Evolutionary conservation across 2,888 invertebrate species (phyloP).

Genomic region (Proisotoma minuta): DNA sequence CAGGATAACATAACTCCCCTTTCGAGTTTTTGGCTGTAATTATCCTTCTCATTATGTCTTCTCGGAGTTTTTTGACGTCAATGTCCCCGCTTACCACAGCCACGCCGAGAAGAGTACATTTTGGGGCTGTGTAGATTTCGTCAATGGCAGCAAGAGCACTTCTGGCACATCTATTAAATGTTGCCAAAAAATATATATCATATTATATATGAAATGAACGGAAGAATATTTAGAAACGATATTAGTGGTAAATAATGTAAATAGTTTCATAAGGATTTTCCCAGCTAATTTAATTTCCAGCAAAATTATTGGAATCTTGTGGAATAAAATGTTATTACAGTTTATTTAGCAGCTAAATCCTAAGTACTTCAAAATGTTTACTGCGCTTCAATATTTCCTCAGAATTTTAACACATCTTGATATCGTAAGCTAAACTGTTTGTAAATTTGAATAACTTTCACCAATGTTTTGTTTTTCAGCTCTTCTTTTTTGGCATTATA

Average conservation of each 20-base stretch:
- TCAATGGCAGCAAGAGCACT: conserved; percentile 34
- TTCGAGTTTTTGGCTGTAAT: conserved; percentile 21
- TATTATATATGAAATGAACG: too few relatives aligned
- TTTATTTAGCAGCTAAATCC: too few relatives aligned
- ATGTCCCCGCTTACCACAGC: conserved; percentile 28
- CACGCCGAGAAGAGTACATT: conserved; percentile 34
- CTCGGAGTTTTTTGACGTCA: conserved; percentile 20
- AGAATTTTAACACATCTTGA: background rate
- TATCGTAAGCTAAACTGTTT: background rate
- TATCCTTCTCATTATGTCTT: conserved; percentile 23
- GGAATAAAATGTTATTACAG: too few relatives aligned
- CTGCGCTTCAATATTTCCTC: background rate
- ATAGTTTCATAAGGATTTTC: too few relatives aligned
- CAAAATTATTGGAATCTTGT: too few relatives aligned
- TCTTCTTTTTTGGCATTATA: conserved; percentile 7
- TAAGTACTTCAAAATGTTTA: too few relatives aligned
- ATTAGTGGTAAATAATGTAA: too few relatives aligned
- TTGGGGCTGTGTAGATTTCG: conserved; percentile 33
- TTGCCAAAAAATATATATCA: too few relatives aligned
- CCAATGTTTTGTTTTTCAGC: background rate
- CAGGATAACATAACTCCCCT: conserved; percentile 31
- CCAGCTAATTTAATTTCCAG: too few relatives aligned
- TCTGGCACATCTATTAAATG: too few relatives aligned
- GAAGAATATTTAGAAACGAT: too few relatives aligned
- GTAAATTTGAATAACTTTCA: background rate